phyloP scores from a whole-genome alignment of 1,140 invertebrate genomes.

The Tetranychus urticae region DNA sequence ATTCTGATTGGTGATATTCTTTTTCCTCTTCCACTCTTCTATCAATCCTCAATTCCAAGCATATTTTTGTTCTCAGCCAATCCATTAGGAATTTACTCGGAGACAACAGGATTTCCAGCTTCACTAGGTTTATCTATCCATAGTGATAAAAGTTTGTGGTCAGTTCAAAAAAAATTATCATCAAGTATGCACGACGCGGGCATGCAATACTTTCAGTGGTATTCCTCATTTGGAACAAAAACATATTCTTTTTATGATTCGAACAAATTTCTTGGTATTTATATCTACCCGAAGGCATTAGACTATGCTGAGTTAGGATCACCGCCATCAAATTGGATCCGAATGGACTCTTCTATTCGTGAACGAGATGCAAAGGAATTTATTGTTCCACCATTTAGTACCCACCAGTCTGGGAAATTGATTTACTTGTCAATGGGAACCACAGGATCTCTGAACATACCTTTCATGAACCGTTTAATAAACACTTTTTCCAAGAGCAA shows the following conservation, averaged over 20 bases:
- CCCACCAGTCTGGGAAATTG: background rate
- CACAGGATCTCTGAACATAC: slow-evolving; percentile 11
- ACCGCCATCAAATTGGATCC: background rate
- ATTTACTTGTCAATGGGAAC: slow-evolving; percentile 9
- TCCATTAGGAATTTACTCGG: background rate
- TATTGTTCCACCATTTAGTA: background rate
- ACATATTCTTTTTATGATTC: no score
- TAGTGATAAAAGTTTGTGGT: background rate
- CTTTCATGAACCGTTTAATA: slow-evolving; percentile 3
- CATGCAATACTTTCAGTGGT: background rate
- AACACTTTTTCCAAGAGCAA: background rate
- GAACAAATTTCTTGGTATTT: background rate
- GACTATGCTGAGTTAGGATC: background rate
- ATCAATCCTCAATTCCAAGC: background rate
- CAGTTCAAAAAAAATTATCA: background rate
- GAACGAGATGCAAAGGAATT: background rate
- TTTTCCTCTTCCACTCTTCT: background rate
- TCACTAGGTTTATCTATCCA: background rate
- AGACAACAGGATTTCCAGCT: background rate
- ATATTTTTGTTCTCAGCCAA: background rate
- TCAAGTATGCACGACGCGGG: background rate
- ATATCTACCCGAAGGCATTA: background rate
- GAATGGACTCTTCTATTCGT: background rate
- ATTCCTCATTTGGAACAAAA: no score
- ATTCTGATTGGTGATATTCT: background rate